Conservation (phyloP, 1,140 invertebrate genomes). For the Druon quercuslanigerum region DNA sequence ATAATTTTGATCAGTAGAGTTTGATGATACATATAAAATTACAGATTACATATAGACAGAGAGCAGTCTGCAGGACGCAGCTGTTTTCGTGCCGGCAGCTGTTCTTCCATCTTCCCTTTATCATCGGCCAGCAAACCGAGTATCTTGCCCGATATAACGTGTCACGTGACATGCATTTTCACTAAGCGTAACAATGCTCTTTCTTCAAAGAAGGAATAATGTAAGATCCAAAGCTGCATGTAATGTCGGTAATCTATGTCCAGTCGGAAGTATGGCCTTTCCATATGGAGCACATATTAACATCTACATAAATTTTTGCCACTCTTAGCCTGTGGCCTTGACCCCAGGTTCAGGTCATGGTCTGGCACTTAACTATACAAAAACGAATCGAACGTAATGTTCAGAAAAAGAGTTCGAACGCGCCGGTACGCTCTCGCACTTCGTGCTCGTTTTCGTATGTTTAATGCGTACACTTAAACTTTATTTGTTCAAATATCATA, state of each 20-base stretch:
- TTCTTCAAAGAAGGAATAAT: conserved; percentile 25
- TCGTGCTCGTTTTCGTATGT: too few species aligned
- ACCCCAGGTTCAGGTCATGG: too few species aligned
- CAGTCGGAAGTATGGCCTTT: neutral
- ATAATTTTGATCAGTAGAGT: neutral
- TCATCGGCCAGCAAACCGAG: neutral
- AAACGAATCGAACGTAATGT: too few species aligned
- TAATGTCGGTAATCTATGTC: neutral
- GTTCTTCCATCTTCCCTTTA: conserved; percentile 32
- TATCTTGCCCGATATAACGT: conserved; percentile 29
- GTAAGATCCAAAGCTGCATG: neutral
- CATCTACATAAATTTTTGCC: neutral
- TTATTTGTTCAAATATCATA: too few species aligned
- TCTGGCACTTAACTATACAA: too few species aligned
- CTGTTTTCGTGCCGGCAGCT: conserved; percentile 49
- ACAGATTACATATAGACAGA: conserved; percentile 3
- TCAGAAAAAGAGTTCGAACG: too few species aligned
- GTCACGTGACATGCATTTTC: conserved; percentile 40
- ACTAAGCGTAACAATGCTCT: conserved; percentile 54
- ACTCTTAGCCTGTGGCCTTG: neutral
- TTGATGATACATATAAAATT: neutral
- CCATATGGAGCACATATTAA: neutral
- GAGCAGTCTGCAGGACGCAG: conserved; percentile 38
- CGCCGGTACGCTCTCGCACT: too few species aligned
- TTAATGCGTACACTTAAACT: too few species aligned